Percentiles rank a stretch among this genome's conserved stretches.
Conservation (phyloP, 1,140 invertebrate genomes). For the Gryllus bimaculatus region DNA sequence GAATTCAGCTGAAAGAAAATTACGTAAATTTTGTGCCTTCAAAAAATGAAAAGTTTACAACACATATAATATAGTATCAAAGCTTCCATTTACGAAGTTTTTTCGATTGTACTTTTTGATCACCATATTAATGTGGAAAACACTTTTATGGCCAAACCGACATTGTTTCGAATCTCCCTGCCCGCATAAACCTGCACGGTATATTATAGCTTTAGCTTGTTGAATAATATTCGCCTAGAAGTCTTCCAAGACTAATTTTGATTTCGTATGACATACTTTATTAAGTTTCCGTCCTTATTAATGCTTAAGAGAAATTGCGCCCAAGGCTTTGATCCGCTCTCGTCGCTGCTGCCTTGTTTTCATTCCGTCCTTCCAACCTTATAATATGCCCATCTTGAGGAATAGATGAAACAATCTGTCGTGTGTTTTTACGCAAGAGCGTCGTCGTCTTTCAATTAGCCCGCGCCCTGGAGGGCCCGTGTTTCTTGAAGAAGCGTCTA, state of each 20-base stretch:
- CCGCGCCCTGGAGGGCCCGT: background rate
- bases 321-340: background rate
- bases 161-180: no score
- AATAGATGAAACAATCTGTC: slow-evolving; percentile 2
- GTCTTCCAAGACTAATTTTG: background rate
- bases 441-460: background rate
- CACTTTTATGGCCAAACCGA: no score
- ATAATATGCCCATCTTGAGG: background rate
- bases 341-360: background rate
- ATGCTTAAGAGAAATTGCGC: background rate
- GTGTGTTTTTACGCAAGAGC: background rate
- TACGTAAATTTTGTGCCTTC: no score
- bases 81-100: no score
- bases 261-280: slow-evolving; percentile 5
- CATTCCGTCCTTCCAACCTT: background rate
- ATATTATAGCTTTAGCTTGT: background rate
- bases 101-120: no score
- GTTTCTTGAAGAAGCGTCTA: background rate
- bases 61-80: no score
- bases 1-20: no score
- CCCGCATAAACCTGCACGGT: background rate
- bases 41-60: no score
- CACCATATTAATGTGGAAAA: no score
- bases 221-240: background rate
- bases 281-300: background rate